Evolutionary conservation across 2,797 vertebrate species (phyloP).

Genomic region (Champsocephalus gunnari): DNA sequence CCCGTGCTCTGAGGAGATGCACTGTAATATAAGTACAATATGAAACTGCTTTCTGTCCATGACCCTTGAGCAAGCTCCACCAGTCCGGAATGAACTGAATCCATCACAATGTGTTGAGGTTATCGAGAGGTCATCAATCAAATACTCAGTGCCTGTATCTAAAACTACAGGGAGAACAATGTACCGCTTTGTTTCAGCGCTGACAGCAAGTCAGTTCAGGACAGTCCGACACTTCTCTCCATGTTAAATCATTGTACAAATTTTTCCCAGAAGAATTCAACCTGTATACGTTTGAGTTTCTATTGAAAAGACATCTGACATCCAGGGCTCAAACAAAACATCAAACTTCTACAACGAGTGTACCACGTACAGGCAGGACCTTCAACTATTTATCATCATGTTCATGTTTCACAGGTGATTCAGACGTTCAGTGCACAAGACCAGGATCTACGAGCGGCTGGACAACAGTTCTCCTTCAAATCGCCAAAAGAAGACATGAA

Average conservation of each 20-base stretch:
- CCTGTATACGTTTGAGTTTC: constrained; percentile 5
- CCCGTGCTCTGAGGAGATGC: neutral
- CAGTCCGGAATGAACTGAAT: constrained; percentile 46
- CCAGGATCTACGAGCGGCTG: constrained; percentile 90
- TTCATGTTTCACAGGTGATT: constrained; percentile 89
- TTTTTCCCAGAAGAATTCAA: constrained; percentile 22
- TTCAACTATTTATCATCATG: neutral
- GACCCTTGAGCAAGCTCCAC: constrained; percentile 38
- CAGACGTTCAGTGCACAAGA: constrained; percentile 92
- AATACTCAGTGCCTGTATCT: constrained; percentile 45
- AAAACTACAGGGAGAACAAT: constrained; percentile 27
- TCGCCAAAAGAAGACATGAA: constrained; percentile 88
- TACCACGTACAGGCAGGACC: neutral
- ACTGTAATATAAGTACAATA: neutral
- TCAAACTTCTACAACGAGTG: neutral
- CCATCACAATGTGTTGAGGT: constrained; percentile 50
- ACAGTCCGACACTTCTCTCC: neutral
- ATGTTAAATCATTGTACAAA: constrained; percentile 24
- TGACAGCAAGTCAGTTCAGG: constrained; percentile 11
- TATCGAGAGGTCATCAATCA: constrained; percentile 55
- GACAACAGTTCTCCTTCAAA: constrained; percentile 94
- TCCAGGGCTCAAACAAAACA: neutral
- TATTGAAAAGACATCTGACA: constrained; percentile 8
- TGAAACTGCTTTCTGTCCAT: constrained; percentile 8
- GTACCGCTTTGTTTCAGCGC: constrained; percentile 27